Conservation (phyloP, 2,797 vertebrate species). For the Lemur catta region DNA sequence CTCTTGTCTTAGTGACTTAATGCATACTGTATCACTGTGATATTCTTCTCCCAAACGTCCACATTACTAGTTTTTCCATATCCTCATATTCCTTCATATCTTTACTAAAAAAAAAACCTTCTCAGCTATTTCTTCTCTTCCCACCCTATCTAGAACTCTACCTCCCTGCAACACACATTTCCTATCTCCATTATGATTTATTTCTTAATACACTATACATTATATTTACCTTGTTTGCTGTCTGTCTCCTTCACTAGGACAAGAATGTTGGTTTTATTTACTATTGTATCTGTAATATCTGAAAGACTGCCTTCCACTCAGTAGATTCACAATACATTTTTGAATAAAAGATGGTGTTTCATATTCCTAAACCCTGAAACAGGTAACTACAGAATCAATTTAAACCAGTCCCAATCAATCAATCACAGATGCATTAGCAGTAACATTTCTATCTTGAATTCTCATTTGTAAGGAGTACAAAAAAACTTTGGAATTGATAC, state of each 20-base stretch:
- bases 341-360: not conserved
- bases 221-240: not conserved
- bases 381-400: no score
- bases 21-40: not conserved
- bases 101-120: not conserved
- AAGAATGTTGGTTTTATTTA: not conserved
- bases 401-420: no score
- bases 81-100: not conserved
- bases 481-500: not conserved
- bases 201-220: not conserved
- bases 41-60: not conserved
- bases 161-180: not conserved
- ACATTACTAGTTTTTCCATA: not conserved
- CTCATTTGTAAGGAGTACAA: not conserved
- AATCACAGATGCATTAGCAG: not conserved
- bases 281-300: not conserved
- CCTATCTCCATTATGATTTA: not conserved
- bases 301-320: not conserved
- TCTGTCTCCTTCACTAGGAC: not conserved
- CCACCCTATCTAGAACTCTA: not conserved
- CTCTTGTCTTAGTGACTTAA: not conserved
- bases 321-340: not conserved
- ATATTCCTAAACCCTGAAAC: not conserved
- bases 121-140: not conserved
- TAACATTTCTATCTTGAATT: slow-evolving; percentile 1